These are phyloP conservation scores for Salminus brasiliensis DNA, from an alignment of 2,113 vertebrate species.

Conservation along the genomic window DNA sequence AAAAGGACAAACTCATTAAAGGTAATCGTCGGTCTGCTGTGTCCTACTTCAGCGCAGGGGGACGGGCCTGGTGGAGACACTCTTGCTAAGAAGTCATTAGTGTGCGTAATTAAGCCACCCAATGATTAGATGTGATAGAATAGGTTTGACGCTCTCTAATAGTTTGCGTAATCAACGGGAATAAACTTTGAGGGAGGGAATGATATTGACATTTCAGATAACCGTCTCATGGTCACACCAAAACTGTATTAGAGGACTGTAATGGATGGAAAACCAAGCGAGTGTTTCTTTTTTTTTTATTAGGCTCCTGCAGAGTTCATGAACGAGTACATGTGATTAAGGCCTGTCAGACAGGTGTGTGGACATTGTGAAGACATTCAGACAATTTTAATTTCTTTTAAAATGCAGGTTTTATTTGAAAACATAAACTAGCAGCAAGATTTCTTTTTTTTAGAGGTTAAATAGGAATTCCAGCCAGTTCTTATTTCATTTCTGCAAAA, in stretches of 20 bases:
- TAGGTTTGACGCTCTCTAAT: slow-evolving; percentile 42
- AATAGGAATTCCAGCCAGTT: too few species aligned
- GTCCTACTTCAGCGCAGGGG: slow-evolving; percentile 35
- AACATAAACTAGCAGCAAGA: too few species aligned
- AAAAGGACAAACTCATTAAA: slow-evolving; percentile 50
- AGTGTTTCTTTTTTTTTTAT: neutral
- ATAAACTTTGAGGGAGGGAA: slow-evolving; percentile 34
- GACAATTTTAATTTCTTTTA: too few species aligned
- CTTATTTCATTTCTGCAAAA: too few species aligned
- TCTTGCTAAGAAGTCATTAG: slow-evolving; percentile 37
- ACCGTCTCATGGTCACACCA: neutral
- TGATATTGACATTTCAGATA: slow-evolving; percentile 28
- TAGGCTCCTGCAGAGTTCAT: neutral
- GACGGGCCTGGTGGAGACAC: neutral
- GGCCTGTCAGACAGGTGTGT: too few species aligned
- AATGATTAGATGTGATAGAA: slow-evolving; percentile 45
- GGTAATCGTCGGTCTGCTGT: slow-evolving; percentile 47
- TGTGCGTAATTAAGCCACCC: slow-evolving; percentile 39
- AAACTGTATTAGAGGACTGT: neutral
- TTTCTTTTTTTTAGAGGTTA: too few species aligned
- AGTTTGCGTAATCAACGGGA: slow-evolving; percentile 36
- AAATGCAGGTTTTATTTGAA: too few species aligned
- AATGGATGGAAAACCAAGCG: neutral
- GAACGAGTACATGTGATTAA: neutral
- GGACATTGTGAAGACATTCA: too few species aligned